Evolutionary conservation across 2,113 vertebrate species (phyloP).

Genomic region (Aplodontia rufa): DNA sequence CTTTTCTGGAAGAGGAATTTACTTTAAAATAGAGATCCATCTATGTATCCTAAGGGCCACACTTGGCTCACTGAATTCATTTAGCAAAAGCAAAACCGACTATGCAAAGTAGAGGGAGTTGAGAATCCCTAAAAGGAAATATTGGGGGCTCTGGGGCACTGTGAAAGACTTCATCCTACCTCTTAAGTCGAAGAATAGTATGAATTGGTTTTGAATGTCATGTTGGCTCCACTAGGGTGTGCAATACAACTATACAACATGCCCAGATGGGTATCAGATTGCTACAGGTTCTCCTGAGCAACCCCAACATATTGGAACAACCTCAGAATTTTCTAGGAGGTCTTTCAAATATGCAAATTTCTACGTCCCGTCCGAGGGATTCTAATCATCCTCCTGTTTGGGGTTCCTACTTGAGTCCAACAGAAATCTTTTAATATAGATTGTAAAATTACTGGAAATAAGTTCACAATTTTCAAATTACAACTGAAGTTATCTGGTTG

Average conservation of each 20-base stretch:
- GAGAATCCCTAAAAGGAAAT: background rate
- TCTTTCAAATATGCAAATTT: background rate
- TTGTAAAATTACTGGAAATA: background rate
- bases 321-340: background rate
- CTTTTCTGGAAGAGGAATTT: background rate
- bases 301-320: too few species aligned
- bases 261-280: background rate
- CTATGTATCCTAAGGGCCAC: background rate
- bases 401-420: background rate
- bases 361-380: too few species aligned
- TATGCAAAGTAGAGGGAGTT: background rate
- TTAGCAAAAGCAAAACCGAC: background rate
- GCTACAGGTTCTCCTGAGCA: background rate
- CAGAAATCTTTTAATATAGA: background rate
- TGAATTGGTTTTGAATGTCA: background rate
- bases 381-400: background rate
- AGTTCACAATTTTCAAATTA: background rate
- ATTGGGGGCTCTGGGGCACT: background rate
- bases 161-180: background rate
- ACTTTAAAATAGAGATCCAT: background rate
- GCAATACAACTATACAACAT: background rate
- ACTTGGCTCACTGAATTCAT: background rate
- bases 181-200: background rate
- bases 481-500: background rate
- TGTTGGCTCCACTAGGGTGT: background rate